These are phyloP conservation scores for Gasteruption jaculator DNA, from an alignment of 2,888 invertebrate genomes.

Conservation along the genomic window DNA sequence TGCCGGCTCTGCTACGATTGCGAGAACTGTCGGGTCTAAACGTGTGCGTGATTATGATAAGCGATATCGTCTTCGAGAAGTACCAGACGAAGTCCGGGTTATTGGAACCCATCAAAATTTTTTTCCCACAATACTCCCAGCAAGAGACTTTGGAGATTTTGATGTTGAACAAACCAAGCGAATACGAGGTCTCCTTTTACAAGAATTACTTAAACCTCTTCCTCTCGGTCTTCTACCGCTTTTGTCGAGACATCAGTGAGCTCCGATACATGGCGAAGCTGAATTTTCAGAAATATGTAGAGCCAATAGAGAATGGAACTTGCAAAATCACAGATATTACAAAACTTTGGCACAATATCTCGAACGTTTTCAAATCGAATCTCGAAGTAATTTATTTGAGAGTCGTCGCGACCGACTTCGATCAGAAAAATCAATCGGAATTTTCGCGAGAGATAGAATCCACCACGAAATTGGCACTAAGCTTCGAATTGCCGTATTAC, in stretches of 20 bases:
- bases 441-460: slow-evolving; percentile 42
- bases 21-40: slow-evolving; percentile 69
- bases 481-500: slow-evolving; percentile 80
- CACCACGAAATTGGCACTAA: slow-evolving; percentile 46
- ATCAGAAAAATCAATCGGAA: slow-evolving; percentile 24
- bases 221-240: slow-evolving; percentile 77
- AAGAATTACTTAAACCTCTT: slow-evolving; percentile 77
- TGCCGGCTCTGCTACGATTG: slow-evolving; percentile 69
- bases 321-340: slow-evolving; percentile 62
- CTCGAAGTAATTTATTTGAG: slow-evolving; percentile 75
- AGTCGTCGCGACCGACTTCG: slow-evolving; percentile 47
- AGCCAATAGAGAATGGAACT: slow-evolving; percentile 68
- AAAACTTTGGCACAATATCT: slow-evolving; percentile 76
- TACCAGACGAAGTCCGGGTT: slow-evolving; percentile 68
- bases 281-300: slow-evolving; percentile 73
- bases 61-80: slow-evolving; percentile 78
- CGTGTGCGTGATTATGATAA: slow-evolving; percentile 72
- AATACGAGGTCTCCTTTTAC: slow-evolving; percentile 61
- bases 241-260: slow-evolving; percentile 82
- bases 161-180: slow-evolving; percentile 37
- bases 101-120: slow-evolving; percentile 67
- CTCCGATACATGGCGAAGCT: slow-evolving; percentile 74
- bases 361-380: slow-evolving; percentile 69
- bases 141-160: slow-evolving; percentile 61
- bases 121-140: slow-evolving; percentile 78